phyloP scores from a whole-genome alignment of 1,140 invertebrate species.

The Listronotus oregonensis region DNA sequence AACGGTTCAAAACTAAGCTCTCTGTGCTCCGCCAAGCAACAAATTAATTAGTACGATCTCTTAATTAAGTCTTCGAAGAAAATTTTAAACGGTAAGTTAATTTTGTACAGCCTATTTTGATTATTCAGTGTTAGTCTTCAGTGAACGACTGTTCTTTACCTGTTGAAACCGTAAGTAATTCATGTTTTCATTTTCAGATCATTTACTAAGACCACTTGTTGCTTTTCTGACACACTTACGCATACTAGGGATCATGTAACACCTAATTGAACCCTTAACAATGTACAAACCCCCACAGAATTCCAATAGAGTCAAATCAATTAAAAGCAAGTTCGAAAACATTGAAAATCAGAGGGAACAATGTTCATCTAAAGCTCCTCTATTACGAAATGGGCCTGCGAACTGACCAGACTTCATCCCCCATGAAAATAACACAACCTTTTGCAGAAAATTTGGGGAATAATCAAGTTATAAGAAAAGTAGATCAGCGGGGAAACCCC shows the following conservation, averaged over 20 bases:
- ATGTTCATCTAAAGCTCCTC: conserved; percentile 1
- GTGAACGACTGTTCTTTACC: neutral
- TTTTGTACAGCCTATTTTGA: conserved; percentile 4
- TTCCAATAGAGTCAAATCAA: conserved; percentile 51
- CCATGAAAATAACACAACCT: conserved; percentile 10
- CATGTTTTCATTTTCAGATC: conserved; percentile 23
- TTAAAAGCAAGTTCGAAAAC: conserved; percentile 52
- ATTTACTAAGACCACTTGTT: conserved; percentile 14
- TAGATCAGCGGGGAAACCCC: conserved; percentile 8
- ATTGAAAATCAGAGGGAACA: conserved; percentile 35
- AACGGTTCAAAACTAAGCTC: conserved; percentile 3
- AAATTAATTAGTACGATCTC: conserved; percentile 1
- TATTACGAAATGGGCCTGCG: conserved; percentile 12
- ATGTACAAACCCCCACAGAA: conserved; percentile 53
- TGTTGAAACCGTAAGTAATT: conserved; percentile 18
- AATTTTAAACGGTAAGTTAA: conserved; percentile 19
- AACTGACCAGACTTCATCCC: conserved; percentile 17
- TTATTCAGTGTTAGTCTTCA: neutral
- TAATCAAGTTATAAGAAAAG: conserved; percentile 10
- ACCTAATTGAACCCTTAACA: conserved; percentile 15
- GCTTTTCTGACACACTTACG: conserved; percentile 6
- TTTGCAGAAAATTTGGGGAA: too few relatives aligned
- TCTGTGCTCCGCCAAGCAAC: neutral
- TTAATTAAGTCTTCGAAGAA: conserved; percentile 16
- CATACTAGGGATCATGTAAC: conserved; percentile 20